These are phyloP conservation scores for Nestor notabilis DNA, from an alignment of 2,113 vertebrate genomes.

Conservation along the genomic window DNA sequence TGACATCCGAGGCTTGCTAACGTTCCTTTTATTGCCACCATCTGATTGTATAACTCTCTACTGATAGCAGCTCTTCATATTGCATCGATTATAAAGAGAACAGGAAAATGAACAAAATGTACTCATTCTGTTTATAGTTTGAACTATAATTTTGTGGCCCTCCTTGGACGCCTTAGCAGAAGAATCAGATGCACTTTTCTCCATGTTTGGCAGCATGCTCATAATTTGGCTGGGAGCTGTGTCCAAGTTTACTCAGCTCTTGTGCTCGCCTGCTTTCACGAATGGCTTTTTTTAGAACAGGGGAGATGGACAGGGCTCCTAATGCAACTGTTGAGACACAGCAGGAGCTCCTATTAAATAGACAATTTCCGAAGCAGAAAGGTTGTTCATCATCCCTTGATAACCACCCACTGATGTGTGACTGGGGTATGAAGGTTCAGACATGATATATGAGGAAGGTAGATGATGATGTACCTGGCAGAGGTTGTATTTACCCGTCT, in stretches of 20 bases:
- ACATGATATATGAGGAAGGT: accelerated
- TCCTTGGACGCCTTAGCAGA: conserved; percentile 55
- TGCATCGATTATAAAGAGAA: conserved; percentile 62
- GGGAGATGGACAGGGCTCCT: not conserved
- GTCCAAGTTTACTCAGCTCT: conserved; percentile 47
- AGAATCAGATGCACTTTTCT: conserved; percentile 62
- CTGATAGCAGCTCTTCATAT: conserved; percentile 64
- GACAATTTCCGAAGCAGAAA: not conserved
- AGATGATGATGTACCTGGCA: not conserved
- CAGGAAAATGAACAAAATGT: conserved; percentile 70
- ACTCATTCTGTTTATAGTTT: conserved; percentile 66
- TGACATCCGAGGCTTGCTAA: conserved; percentile 52
- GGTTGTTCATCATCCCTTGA: not conserved
- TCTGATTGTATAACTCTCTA: conserved; percentile 64
- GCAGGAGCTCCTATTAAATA: not conserved
- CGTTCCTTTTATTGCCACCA: conserved; percentile 64
- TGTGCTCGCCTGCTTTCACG: not conserved
- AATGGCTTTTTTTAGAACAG: not conserved
- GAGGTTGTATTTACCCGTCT: not conserved
- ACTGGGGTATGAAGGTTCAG: not conserved
- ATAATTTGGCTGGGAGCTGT: conserved; percentile 42
- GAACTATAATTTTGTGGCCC: conserved; percentile 69
- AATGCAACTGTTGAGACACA: not conserved
- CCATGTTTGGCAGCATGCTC: conserved; percentile 40
- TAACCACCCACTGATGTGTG: not conserved